Conservation (phyloP, 1,140 invertebrate genomes). For the Megathymus violae region DNA sequence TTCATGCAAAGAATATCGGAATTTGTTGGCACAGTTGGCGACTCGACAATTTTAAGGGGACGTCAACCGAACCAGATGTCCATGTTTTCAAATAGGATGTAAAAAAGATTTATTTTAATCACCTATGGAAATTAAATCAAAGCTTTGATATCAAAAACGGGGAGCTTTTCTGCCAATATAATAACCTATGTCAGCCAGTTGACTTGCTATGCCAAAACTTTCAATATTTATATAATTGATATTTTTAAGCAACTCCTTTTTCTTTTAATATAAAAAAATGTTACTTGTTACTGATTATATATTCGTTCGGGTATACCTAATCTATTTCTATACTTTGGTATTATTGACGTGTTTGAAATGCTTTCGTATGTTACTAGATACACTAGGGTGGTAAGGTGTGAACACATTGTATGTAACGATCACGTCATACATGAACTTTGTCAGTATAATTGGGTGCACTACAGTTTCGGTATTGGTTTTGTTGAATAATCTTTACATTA, state of each 20-base stretch:
- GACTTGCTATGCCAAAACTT: not conserved
- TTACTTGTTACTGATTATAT: not conserved
- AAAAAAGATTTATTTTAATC: too few relatives aligned
- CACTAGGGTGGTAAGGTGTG: conserved; percentile 3
- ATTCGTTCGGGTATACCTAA: not conserved
- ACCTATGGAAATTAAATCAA: too few relatives aligned
- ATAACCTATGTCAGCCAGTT: too few relatives aligned
- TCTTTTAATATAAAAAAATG: not conserved
- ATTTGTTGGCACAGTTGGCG: too few relatives aligned
- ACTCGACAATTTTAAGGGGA: too few relatives aligned
- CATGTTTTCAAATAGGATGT: too few relatives aligned
- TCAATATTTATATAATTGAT: too few relatives aligned
- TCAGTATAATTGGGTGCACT: not conserved
- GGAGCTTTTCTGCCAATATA: too few relatives aligned
- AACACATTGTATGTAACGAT: conserved; percentile 3
- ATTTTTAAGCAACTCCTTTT: not conserved
- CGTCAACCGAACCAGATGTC: too few relatives aligned
- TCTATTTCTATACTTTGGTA: not conserved
- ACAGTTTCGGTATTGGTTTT: not conserved
- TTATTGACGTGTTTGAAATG: conserved; percentile 4
- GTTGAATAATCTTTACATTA: not conserved
- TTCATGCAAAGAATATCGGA: too few relatives aligned
- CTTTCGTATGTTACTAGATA: conserved; percentile 17
- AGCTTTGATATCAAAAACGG: too few relatives aligned
- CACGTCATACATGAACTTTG: not conserved